These are phyloP conservation scores for Paedocypris sp. DNA, from an alignment of 2,113 vertebrate species.

Conservation along the genomic window DNA sequence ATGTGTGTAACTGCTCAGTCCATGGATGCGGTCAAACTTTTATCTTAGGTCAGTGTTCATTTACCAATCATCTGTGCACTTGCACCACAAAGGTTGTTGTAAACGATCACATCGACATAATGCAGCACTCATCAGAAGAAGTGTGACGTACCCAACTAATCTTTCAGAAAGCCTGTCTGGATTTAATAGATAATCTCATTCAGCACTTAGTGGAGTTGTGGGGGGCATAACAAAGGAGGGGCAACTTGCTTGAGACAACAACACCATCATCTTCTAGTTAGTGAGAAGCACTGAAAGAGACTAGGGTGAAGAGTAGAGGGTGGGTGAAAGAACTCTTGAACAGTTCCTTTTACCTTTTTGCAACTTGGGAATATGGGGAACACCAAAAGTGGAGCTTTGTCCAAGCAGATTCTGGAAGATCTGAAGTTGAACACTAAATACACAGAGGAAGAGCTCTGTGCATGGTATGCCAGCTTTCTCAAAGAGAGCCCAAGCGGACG, in stretches of 20 bases:
- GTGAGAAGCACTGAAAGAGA: background rate
- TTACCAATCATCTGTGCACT: too few species aligned
- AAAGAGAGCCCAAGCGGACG: slow-evolving; percentile 68
- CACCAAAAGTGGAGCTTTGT: slow-evolving; percentile 64
- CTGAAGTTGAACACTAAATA: slow-evolving; percentile 71
- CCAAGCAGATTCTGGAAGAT: slow-evolving; percentile 67
- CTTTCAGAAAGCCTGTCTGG: slow-evolving; percentile 56
- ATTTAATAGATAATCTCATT: slow-evolving; percentile 59
- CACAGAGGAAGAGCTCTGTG: slow-evolving; percentile 56
- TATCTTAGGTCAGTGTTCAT: too few species aligned
- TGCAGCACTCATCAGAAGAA: slow-evolving; percentile 8
- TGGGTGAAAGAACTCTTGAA: background rate
- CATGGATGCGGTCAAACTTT: too few species aligned
- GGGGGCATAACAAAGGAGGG: slow-evolving; percentile 1
- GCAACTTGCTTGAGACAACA: background rate
- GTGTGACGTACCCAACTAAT: slow-evolving; percentile 60
- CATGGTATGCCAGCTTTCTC: slow-evolving; percentile 70
- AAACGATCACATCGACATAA: slow-evolving; percentile 1
- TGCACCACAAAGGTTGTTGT: background rate
- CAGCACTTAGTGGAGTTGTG: slow-evolving; percentile 37
- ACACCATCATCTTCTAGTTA: background rate
- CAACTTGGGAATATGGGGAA: slow-evolving; percentile 59
- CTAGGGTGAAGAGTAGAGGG: slow-evolving; percentile 3
- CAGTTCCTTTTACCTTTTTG: background rate
- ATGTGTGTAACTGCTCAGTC: too few species aligned